Percentiles rank a stretch among this genome's conserved stretches.
Conservation (phyloP, 2,888 invertebrate species). For the Agrilus biguttatus region DNA sequence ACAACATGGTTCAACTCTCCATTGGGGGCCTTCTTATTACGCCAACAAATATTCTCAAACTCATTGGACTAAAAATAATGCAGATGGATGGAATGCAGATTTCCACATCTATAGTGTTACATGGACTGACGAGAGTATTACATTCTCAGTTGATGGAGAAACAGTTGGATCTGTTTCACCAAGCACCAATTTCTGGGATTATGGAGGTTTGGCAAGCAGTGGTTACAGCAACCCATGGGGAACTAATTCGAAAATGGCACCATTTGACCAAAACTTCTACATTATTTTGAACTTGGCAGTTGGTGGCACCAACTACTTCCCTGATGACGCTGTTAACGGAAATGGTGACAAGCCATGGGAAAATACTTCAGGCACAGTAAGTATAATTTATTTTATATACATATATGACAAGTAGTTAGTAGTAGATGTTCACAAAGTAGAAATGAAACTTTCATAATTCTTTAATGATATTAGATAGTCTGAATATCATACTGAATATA, state of each 20-base stretch:
- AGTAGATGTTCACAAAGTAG: too few species aligned
- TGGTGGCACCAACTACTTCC: conserved; percentile 49
- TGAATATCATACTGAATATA: too few species aligned
- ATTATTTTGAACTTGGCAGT: conserved; percentile 52
- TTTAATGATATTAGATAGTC: too few species aligned
- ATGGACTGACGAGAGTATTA: conserved; percentile 44
- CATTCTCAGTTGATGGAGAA: conserved; percentile 38
- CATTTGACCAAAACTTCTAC: conserved; percentile 53
- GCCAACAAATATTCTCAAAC: conserved; percentile 39
- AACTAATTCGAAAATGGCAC: conserved; percentile 43
- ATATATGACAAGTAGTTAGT: too few species aligned
- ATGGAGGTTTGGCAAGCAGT: conserved; percentile 39
- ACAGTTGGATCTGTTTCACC: conserved; percentile 37
- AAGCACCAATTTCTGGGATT: conserved; percentile 48
- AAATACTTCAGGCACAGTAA: conserved; percentile 39
- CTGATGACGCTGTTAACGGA: conserved; percentile 44
- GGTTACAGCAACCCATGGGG: conserved; percentile 42
- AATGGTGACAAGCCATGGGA: conserved; percentile 45
- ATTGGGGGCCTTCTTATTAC: conserved; percentile 47
- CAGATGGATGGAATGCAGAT: conserved; percentile 34
- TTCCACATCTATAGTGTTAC: conserved; percentile 53
- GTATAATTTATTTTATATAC: conserved; percentile 1
- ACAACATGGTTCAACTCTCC: conserved; percentile 45
- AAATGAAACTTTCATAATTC: too few species aligned
- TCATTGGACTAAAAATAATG: conserved; percentile 28